phyloP scores from a whole-genome alignment of 2,888 invertebrate genomes.

The Lomographa bimaculata region DNA sequence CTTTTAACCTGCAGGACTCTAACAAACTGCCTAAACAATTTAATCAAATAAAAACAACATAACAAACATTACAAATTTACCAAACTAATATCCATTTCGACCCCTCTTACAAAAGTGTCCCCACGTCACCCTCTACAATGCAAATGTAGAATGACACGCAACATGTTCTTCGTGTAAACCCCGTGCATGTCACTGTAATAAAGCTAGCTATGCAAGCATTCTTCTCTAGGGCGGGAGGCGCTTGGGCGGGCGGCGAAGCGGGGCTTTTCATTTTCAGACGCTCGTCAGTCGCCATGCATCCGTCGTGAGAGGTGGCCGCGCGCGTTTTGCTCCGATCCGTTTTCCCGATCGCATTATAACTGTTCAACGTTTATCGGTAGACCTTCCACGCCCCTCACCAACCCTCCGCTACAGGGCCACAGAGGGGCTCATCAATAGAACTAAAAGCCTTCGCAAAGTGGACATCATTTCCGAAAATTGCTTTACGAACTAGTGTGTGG shows the following conservation, averaged over 20 bases:
- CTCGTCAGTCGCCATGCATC: slow-evolving; percentile 51
- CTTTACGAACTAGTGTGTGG: slow-evolving; percentile 19
- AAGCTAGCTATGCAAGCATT: slow-evolving; percentile 16
- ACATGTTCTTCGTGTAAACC: not conserved
- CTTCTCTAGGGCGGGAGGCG: slow-evolving; percentile 66
- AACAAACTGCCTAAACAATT: no score
- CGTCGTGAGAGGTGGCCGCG: slow-evolving; percentile 50
- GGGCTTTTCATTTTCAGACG: slow-evolving; percentile 30
- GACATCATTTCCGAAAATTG: slow-evolving; percentile 10
- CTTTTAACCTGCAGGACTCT: no score
- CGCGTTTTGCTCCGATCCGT: slow-evolving; percentile 24
- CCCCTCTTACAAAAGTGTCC: no score
- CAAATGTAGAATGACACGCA: no score
- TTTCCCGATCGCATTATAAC: slow-evolving; percentile 35
- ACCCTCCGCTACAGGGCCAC: slow-evolving; percentile 24
- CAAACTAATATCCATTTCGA: no score
- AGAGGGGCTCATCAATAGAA: slow-evolving; percentile 28
- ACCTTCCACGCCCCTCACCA: slow-evolving; percentile 28
- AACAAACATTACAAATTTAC: no score
- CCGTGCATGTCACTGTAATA: slow-evolving; percentile 9
- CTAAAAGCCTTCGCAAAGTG: slow-evolving; percentile 23
- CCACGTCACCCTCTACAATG: no score
- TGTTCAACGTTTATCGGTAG: slow-evolving; percentile 23
- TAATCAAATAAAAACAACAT: no score
- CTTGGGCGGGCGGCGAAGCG: slow-evolving; percentile 67